Percentiles rank a stretch among this genome's conserved stretches.
Evolutionary conservation across 1,140 invertebrate genomes (phyloP).

Genomic region (Drosophila lowei): DNA sequence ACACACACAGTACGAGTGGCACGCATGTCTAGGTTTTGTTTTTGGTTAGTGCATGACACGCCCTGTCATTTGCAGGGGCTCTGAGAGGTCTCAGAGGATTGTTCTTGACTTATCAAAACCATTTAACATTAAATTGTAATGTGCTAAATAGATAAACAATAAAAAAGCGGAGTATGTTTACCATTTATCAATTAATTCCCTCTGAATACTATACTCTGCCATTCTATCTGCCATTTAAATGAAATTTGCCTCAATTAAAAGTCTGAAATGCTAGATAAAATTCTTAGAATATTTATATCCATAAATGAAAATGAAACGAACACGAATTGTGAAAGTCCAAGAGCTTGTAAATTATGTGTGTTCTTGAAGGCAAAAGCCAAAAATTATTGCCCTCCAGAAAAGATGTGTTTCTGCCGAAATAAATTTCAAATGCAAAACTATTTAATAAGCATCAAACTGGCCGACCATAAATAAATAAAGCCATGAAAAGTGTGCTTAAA

Average conservation of each 20-base stretch:
- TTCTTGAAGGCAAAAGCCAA: constrained; percentile 34
- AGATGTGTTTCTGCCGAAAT: constrained; percentile 41
- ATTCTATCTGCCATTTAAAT: constrained; percentile 13
- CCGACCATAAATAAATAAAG: constrained; percentile 71
- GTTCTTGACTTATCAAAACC: constrained; percentile 25
- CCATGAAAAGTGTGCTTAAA: constrained; percentile 38
- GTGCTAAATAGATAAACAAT: constrained; percentile 21
- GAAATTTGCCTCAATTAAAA: constrained; percentile 47
- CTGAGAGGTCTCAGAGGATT: not conserved
- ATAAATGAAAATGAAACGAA: constrained; percentile 41
- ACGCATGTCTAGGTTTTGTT: constrained; percentile 48
- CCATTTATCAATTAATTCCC: constrained; percentile 32
- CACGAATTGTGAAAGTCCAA: constrained; percentile 41
- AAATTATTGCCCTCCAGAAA: constrained; percentile 55
- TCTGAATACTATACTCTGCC: not conserved
- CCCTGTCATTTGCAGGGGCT: constrained; percentile 66
- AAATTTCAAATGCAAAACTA: constrained; percentile 72
- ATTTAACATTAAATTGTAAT: constrained; percentile 27
- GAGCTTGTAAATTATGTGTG: constrained; percentile 32
- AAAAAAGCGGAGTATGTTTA: constrained; percentile 15
- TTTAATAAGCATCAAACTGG: constrained; percentile 74
- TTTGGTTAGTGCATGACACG: constrained; percentile 54
- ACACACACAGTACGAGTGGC: constrained; percentile 12
- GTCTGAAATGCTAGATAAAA: constrained; percentile 31
- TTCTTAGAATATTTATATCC: constrained; percentile 33